Conservation (phyloP, 2,113 vertebrate genomes). For the Oxygymnocypris stewartii region DNA sequence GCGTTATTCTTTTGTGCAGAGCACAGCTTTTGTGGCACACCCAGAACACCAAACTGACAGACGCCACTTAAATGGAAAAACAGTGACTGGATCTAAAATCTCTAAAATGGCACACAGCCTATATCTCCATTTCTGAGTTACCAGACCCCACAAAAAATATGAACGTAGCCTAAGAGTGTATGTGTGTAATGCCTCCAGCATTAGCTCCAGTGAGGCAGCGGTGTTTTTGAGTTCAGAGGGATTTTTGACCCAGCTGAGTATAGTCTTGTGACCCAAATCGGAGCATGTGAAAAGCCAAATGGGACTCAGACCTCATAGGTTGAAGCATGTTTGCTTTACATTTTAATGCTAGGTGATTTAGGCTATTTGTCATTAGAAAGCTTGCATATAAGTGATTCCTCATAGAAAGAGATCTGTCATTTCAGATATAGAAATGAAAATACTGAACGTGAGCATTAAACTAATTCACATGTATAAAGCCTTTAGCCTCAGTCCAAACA, state of each 20-base stretch:
- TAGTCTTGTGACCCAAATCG: constrained; percentile 9
- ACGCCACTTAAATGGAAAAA: too few species aligned
- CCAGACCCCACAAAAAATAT: background rate
- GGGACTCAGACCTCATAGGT: background rate
- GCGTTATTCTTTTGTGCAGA: too few species aligned
- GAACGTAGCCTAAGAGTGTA: background rate
- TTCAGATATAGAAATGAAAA: background rate
- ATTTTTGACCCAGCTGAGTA: background rate
- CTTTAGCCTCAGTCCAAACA: background rate
- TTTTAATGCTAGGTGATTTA: constrained; percentile 4
- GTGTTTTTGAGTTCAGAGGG: background rate
- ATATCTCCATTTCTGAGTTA: background rate
- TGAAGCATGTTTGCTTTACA: background rate
- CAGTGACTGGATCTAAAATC: background rate
- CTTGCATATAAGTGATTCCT: background rate
- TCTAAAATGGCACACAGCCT: background rate
- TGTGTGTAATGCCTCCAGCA: background rate
- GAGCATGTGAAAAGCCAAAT: constrained; percentile 1
- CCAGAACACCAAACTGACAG: too few species aligned
- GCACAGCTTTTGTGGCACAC: too few species aligned
- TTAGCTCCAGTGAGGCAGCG: background rate
- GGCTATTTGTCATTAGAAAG: background rate
- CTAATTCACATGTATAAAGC: background rate
- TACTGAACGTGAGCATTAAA: background rate
- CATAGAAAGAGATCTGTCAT: background rate